phyloP scores from a whole-genome alignment of 2,888 invertebrate species.

The Digitonthophagus gazella region DNA sequence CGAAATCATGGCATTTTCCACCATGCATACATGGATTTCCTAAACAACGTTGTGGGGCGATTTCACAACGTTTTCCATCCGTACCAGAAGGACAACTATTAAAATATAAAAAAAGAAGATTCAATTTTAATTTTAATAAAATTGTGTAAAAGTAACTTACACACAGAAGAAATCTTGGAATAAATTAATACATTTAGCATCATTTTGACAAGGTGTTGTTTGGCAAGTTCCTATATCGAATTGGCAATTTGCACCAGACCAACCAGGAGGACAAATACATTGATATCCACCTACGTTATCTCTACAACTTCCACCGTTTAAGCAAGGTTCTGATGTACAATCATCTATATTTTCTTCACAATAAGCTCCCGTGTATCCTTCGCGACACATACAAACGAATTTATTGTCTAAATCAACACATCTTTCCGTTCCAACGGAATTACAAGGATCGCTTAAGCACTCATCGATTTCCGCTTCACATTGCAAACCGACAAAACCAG shows the following conservation, averaged over 20 bases:
- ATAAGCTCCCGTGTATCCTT: conserved; percentile 80
- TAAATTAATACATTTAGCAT: conserved; percentile 85
- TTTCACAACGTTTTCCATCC: conserved; percentile 95
- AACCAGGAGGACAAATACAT: conserved; percentile 80
- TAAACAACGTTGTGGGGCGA: conserved; percentile 91
- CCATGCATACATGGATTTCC: conserved; percentile 95
- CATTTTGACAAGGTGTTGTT: conserved; percentile 87
- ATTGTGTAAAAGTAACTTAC: conserved; percentile 56
- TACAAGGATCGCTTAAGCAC: conserved; percentile 88
- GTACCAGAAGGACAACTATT: conserved; percentile 91
- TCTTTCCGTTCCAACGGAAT: conserved; percentile 82
- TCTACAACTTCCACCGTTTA: conserved; percentile 84
- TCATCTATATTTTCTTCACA: conserved; percentile 88
- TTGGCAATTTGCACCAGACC: conserved; percentile 85
- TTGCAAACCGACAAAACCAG: conserved; percentile 88
- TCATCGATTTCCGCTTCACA: conserved; percentile 93
- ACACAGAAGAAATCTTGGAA: conserved; percentile 91
- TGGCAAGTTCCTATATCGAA: conserved; percentile 84
- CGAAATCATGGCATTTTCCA: conserved; percentile 93
- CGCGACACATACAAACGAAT: conserved; percentile 83
- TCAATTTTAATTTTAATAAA: conserved; percentile 21
- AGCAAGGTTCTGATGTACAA: conserved; percentile 80
- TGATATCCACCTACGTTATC: conserved; percentile 83
- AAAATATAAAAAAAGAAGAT: conserved; percentile 25
- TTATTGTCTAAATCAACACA: conserved; percentile 88